These are phyloP conservation scores for Yasuhikotakia modesta DNA, from an alignment of 2,797 vertebrate genomes.

Conservation along the genomic window DNA sequence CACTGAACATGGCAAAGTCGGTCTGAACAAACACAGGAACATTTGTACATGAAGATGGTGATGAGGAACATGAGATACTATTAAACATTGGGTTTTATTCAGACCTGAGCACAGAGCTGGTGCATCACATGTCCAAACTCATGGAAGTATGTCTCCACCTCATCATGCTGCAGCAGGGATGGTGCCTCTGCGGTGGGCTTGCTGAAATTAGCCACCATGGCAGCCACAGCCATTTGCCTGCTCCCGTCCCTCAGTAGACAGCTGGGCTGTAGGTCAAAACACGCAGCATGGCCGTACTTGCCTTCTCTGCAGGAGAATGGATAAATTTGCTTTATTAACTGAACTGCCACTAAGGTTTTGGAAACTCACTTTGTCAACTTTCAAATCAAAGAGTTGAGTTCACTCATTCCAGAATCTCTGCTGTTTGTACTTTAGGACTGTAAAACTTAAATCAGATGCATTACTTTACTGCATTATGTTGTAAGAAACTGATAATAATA, in stretches of 20 bases:
- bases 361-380: too few relatives aligned
- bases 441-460: too few relatives aligned
- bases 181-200: constrained; percentile 86
- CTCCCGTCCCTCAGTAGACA: constrained; percentile 82
- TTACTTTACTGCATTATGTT: too few relatives aligned
- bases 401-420: too few relatives aligned
- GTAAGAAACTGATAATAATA: too few relatives aligned
- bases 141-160: constrained; percentile 98
- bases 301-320: constrained; percentile 78
- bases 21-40: constrained; percentile 72
- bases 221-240: constrained; percentile 90
- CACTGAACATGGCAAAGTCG: constrained; percentile 95
- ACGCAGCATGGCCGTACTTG: constrained; percentile 94
- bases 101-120: constrained; percentile 94
- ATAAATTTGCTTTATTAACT: not conserved
- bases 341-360: too few relatives aligned
- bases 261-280: constrained; percentile 94
- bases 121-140: constrained; percentile 99
- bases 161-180: constrained; percentile 93
- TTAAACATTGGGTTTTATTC: not conserved
- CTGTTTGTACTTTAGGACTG: too few relatives aligned
- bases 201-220: constrained; percentile 99
- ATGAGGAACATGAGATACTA: too few relatives aligned
- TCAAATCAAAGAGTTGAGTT: too few relatives aligned
- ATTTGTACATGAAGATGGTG: not conserved